phyloP scores from a whole-genome alignment of 2,113 vertebrate species.

The Climacteris rufus region DNA sequence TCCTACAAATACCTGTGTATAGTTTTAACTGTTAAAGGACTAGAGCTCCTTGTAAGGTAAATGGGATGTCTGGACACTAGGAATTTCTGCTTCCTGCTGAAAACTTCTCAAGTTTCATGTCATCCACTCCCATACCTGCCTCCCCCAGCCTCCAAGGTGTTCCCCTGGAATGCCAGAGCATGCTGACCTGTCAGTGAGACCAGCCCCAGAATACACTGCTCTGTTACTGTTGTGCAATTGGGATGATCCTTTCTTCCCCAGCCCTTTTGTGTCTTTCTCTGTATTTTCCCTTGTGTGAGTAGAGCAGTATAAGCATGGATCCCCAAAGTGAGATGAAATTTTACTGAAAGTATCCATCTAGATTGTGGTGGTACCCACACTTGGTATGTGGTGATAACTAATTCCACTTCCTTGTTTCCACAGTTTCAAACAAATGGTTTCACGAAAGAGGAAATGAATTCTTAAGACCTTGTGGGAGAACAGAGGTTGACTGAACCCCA shows the following conservation, averaged over 20 bases:
- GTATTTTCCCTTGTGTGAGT: neutral
- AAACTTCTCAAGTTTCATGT: neutral
- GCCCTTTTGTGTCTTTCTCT: neutral
- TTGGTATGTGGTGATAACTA: neutral
- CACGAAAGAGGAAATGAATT: constrained; percentile 97
- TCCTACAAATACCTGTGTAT: neutral
- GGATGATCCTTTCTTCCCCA: neutral
- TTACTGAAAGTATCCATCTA: neutral
- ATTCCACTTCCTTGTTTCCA: constrained; percentile 15
- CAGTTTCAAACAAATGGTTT: constrained; percentile 99
- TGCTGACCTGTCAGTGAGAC: neutral
- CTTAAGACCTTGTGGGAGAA: constrained; percentile 90
- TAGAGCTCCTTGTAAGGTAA: neutral
- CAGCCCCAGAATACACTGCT: neutral
- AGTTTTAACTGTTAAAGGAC: neutral
- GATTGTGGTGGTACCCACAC: neutral
- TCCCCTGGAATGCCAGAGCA: neutral
- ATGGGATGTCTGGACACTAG: neutral
- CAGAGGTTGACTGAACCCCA: constrained; percentile 86
- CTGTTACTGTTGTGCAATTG: neutral
- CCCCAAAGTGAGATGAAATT: neutral
- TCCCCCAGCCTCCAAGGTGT: neutral
- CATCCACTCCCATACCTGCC: too few species aligned
- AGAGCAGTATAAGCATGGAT: neutral
- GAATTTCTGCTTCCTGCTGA: neutral